phyloP scores from a whole-genome alignment of 30 jellyfish, hydroid and myxozoan genomes.

The Haliclystus octoradiatus region DNA sequence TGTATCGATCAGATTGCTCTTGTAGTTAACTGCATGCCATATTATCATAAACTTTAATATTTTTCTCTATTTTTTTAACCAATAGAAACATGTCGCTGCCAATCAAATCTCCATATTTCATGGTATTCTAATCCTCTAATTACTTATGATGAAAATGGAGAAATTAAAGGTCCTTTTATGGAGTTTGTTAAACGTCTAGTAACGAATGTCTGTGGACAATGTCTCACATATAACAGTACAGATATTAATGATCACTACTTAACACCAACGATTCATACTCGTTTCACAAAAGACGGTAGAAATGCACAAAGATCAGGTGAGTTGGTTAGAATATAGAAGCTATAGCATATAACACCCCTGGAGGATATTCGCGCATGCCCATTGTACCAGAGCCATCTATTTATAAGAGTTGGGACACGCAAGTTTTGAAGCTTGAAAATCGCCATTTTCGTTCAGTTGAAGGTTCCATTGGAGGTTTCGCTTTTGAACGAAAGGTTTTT shows the following conservation, averaged over 20 bases:
- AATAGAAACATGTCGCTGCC: constrained; percentile 63
- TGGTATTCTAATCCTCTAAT: constrained; percentile 44
- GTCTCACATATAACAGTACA: constrained; percentile 29
- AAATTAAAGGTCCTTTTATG: constrained; percentile 13
- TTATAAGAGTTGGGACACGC: too few species aligned
- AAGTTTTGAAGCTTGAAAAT: too few species aligned
- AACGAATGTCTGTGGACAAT: constrained; percentile 6
- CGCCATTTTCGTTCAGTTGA: too few species aligned
- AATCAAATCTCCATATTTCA: constrained; percentile 25
- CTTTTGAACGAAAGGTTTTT: too few species aligned
- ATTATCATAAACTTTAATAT: not conserved
- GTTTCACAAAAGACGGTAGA: constrained; percentile 42
- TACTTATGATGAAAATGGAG: not conserved
- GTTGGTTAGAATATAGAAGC: not conserved
- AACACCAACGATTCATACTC: constrained; percentile 18
- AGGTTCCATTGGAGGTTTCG: too few species aligned
- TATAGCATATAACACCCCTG: not conserved
- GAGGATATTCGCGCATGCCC: too few species aligned
- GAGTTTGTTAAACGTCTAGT: constrained; percentile 11
- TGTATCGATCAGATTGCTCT: too few species aligned
- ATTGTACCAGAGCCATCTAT: too few species aligned
- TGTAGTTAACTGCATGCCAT: not conserved
- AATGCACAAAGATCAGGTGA: constrained; percentile 23
- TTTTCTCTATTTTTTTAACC: not conserved
- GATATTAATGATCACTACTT: not conserved